Evolutionary conservation across 2,888 invertebrate genomes (phyloP).

Genomic region (Agonopterix heracliana): DNA sequence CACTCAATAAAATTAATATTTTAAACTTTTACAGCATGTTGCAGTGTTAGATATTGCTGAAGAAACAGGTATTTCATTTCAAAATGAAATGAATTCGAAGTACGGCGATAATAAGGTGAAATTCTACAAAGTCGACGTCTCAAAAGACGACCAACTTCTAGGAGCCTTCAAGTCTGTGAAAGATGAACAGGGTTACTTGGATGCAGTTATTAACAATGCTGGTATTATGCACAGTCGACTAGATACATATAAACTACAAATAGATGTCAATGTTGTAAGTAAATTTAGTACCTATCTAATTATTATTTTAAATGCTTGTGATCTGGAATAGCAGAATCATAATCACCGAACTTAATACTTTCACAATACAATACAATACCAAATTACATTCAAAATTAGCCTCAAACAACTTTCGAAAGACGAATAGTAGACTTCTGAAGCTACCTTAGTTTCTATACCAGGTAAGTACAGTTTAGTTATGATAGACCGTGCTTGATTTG

Average conservation of each 20-base stretch:
- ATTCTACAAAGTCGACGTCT: slow-evolving; percentile 40
- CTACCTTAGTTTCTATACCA: too few species aligned
- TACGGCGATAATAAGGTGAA: slow-evolving; percentile 29
- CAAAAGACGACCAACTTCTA: slow-evolving; percentile 24
- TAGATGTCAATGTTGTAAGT: slow-evolving; percentile 29
- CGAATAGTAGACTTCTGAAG: too few species aligned
- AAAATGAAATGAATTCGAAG: slow-evolving; percentile 31
- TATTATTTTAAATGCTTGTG: not conserved
- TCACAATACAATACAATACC: too few species aligned
- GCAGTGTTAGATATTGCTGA: slow-evolving; percentile 34
- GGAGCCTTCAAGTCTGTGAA: slow-evolving; percentile 16
- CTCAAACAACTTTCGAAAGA: too few species aligned
- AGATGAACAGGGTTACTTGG: slow-evolving; percentile 19
- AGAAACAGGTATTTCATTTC: slow-evolving; percentile 23
- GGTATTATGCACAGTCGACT: slow-evolving; percentile 24
- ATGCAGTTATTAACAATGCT: slow-evolving; percentile 31
- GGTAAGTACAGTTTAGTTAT: too few species aligned
- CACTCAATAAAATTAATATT: not conserved
- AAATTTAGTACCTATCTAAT: too few species aligned
- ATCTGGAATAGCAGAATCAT: slow-evolving; percentile 33
- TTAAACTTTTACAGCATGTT: slow-evolving; percentile 24
- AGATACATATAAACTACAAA: slow-evolving; percentile 23
- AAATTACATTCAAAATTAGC: too few species aligned
- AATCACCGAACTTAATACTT: too few species aligned
- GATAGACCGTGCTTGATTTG: too few species aligned